Evolutionary conservation across 2,888 invertebrate genomes (phyloP).

Genomic region (Osmoderma eremita): DNA sequence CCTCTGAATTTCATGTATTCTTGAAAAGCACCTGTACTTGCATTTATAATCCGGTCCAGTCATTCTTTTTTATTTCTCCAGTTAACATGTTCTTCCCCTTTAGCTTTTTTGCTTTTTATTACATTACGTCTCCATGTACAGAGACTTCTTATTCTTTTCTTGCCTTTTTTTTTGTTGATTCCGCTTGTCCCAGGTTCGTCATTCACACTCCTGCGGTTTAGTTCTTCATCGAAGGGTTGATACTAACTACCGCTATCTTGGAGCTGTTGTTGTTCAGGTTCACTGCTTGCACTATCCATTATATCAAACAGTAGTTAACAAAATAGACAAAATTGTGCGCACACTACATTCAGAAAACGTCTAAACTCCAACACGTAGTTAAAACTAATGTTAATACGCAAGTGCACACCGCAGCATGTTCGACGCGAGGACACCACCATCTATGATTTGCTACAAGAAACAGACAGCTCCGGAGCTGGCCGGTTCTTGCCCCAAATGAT

Average conservation of each 20-base stretch:
- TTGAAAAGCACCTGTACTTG: constrained; percentile 35
- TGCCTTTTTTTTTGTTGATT: constrained; percentile 21
- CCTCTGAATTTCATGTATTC: constrained; percentile 22
- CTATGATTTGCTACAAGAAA: constrained; percentile 21
- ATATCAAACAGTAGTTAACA: constrained; percentile 27
- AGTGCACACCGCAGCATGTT: no score
- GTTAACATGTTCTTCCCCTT: constrained; percentile 35
- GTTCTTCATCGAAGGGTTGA: constrained; percentile 7
- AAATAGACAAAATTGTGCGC: constrained; percentile 10
- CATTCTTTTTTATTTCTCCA: constrained; percentile 35
- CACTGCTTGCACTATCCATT: constrained; percentile 22
- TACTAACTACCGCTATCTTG: constrained; percentile 21
- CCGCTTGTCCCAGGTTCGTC: constrained; percentile 11
- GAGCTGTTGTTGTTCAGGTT: constrained; percentile 24
- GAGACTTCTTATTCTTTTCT: constrained; percentile 16
- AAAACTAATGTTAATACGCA: no score
- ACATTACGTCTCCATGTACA: constrained; percentile 31
- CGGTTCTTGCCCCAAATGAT: constrained; percentile 15
- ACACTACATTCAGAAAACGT: not conserved
- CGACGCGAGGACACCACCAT: constrained; percentile 11
- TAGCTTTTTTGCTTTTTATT: constrained; percentile 27
- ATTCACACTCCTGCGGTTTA: constrained; percentile 1
- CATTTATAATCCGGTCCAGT: constrained; percentile 38
- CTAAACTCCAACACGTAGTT: not conserved
- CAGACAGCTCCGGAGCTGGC: constrained; percentile 19